A percentile compares a stretch with the other conserved stretches of the same genome.
Conservation (phyloP, 53 echinoderm and acorn worm genomes). For the Paracentrotus lividus region DNA sequence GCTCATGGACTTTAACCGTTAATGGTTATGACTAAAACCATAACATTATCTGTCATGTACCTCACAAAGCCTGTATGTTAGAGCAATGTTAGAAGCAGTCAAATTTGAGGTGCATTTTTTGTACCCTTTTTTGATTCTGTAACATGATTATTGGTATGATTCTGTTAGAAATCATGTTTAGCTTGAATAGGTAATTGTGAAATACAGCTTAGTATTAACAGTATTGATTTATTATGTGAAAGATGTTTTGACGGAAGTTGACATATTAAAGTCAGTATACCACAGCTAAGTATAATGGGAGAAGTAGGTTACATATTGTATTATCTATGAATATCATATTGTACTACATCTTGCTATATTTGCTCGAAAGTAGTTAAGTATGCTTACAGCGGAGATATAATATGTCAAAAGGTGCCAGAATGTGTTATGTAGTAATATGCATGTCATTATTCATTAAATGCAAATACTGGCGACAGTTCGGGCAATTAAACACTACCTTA, state of each 20-base stretch:
- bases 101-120: neutral
- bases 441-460: too few relatives aligned
- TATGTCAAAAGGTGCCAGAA: too few relatives aligned
- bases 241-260: neutral
- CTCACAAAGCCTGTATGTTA: neutral
- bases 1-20: neutral
- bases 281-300: neutral
- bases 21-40: slow-evolving; percentile 9
- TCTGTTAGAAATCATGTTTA: neutral
- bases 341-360: neutral
- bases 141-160: neutral
- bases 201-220: neutral
- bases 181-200: neutral
- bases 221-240: neutral
- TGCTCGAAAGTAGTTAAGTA: too few relatives aligned
- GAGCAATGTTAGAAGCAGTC: neutral
- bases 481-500: too few relatives aligned
- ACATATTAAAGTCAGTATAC: neutral
- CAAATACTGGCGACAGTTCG: too few relatives aligned
- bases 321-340: neutral
- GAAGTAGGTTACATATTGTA: neutral
- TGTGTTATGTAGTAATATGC: too few relatives aligned
- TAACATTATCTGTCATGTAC: slow-evolving; percentile 41
- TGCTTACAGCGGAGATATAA: too few relatives aligned
- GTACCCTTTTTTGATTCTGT: neutral